Evolutionary conservation across 2,888 invertebrate species (phyloP), one percentile per base, ranked within the genome.

Genomic region (Meganola albula): DNA sequence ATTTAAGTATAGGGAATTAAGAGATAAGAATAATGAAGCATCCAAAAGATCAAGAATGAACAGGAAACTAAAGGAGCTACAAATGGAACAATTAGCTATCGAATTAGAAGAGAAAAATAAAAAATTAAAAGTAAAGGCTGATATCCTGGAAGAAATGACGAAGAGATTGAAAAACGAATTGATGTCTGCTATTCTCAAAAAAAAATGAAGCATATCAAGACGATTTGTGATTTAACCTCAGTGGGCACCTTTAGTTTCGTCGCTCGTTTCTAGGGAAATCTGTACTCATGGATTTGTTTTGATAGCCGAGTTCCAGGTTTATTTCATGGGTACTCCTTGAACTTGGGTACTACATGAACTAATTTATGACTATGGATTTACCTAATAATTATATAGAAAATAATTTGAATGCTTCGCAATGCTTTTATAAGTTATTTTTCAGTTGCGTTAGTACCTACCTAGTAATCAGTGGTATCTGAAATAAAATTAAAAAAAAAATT

Each of bases 21-120:
- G 93, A 34, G 91, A 92, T 60, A 92, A 92, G 64, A 93, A 93
- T 71, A 93, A 93, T 63, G 92, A 92, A 72, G 93, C 93, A 24
- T 93, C 93, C 23, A 87, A 93, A 52, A 88, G 90, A 51, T 93
- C 93, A 1, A 80, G 93, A 44, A 88, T 90, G 79, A 93, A 92
- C 57, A 88, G 92, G 47, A 93, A 92, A 71, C 74, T 73, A 58
- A 89, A 82, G 55, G 79, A 75, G 44, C 58, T 80, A 31, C 89
- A 90, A 53, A 88, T 89, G 87, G 72, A 82, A 48, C 69, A 74
- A 29, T 62, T 77, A 42, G 88, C 87, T 1, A 64, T 82, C 12
- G 87, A 89, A 27, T 73, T 93, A 38, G 89, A 90, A 57, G 86
- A 84, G 31, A 87, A 87, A 51, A 93, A 93, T 64, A 84, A 88